Conservation (phyloP, 2,113 vertebrate genomes). For the Gavialis gangeticus region DNA sequence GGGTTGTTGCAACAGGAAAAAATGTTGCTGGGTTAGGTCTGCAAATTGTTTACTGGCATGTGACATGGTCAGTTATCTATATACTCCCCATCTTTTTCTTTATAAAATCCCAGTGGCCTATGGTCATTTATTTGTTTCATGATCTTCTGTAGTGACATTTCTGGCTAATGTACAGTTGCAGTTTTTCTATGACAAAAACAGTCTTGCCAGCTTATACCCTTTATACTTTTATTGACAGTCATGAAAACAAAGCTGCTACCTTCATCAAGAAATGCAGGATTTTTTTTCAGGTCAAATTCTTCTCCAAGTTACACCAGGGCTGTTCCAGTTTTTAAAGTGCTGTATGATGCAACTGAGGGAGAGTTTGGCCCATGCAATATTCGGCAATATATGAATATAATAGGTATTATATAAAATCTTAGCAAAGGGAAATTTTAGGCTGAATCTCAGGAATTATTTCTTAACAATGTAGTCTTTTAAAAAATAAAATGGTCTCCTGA, state of each 20-base stretch:
- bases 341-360: constrained; percentile 24
- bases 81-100: background rate
- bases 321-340: background rate
- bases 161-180: background rate
- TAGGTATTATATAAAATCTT: constrained; percentile 39
- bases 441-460: constrained; percentile 31
- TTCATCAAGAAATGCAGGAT: background rate
- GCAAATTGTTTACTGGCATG: constrained; percentile 16
- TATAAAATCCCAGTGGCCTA: background rate
- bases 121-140: background rate
- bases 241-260: background rate
- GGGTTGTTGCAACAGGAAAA: background rate
- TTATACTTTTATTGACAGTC: constrained; percentile 17
- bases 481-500: background rate
- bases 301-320: background rate
- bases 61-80: background rate
- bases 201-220: background rate
- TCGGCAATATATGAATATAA: background rate
- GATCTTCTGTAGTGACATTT: background rate
- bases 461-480: constrained; percentile 45
- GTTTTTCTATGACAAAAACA: background rate
- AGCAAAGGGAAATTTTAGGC: constrained; percentile 49
- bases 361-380: constrained; percentile 10
- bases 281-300: constrained; percentile 6
- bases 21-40: background rate